Percentiles rank a stretch among this genome's conserved stretches.
Conservation (phyloP, 2,113 vertebrate species). For the Gnathonemus longibarbis region DNA sequence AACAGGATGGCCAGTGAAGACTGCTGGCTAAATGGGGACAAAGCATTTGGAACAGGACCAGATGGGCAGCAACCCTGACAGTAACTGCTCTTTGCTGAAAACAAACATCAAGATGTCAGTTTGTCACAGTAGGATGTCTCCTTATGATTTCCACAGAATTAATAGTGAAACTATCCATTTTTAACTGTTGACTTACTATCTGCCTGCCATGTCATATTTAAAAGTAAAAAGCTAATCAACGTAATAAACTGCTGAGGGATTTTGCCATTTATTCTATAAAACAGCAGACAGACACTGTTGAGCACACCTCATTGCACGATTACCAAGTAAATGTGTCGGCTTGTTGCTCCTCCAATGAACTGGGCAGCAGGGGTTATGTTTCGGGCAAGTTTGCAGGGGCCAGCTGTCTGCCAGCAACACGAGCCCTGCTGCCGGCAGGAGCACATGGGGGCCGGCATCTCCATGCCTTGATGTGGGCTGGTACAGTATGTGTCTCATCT, state of each 20-base stretch:
- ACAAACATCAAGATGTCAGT: not conserved
- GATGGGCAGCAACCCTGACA: not conserved
- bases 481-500: not conserved
- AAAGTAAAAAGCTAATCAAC: not conserved
- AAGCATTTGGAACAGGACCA: not conserved
- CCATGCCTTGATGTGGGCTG: not conserved
- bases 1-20: not conserved
- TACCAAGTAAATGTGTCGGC: conserved; percentile 1
- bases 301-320: conserved; percentile 1
- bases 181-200: not conserved
- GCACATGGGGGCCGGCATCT: not conserved
- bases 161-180: not conserved
- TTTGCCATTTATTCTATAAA: not conserved
- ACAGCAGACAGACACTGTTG: not conserved
- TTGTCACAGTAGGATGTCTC: not conserved
- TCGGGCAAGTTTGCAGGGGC: not conserved
- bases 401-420: not conserved
- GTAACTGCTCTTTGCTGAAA: not conserved
- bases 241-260: not conserved
- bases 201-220: not conserved
- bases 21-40: not conserved
- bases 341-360: not conserved
- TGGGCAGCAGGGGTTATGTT: conserved; percentile 1
- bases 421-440: not conserved
- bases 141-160: not conserved